Percentiles rank a stretch among this genome's conserved stretches.
Evolutionary conservation across 2,888 invertebrate genomes (phyloP).

Genomic region (Hoplodrina blanda): DNA sequence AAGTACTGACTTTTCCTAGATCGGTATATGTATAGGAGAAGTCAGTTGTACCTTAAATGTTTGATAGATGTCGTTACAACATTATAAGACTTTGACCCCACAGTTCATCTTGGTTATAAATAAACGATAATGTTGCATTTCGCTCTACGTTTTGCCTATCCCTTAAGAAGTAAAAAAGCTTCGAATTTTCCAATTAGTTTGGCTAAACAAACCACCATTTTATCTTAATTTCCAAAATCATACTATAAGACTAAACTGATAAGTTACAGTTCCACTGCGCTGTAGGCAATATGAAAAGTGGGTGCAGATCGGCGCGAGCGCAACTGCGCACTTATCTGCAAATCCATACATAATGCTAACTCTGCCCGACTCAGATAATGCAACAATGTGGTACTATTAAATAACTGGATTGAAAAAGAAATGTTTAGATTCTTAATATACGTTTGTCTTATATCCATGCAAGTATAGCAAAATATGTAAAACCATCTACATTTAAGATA

Average conservation of each 20-base stretch:
- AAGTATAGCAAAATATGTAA: no score
- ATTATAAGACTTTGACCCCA: no score
- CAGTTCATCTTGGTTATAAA: no score
- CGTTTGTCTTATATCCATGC: no score
- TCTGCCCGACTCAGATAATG: slow-evolving; percentile 34
- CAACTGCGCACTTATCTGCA: slow-evolving; percentile 43
- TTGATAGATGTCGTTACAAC: no score
- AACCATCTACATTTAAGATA: no score
- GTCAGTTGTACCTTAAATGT: no score
- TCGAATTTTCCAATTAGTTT: background rate
- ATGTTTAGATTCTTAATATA: no score
- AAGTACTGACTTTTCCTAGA: no score
- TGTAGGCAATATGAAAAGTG: slow-evolving; percentile 40
- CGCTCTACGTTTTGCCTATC: no score
- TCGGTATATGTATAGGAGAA: no score
- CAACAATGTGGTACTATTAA: slow-evolving; percentile 8
- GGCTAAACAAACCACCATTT: background rate
- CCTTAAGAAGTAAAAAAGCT: background rate
- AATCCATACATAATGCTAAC: slow-evolving; percentile 46
- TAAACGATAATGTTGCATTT: background rate
- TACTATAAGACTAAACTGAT: background rate
- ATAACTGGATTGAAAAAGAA: background rate
- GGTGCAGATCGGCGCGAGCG: slow-evolving; percentile 22
- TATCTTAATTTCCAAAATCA: background rate
- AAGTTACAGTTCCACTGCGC: slow-evolving; percentile 17